phyloP scores from a whole-genome alignment of 2,797 vertebrate species.

The Falco berigora region DNA sequence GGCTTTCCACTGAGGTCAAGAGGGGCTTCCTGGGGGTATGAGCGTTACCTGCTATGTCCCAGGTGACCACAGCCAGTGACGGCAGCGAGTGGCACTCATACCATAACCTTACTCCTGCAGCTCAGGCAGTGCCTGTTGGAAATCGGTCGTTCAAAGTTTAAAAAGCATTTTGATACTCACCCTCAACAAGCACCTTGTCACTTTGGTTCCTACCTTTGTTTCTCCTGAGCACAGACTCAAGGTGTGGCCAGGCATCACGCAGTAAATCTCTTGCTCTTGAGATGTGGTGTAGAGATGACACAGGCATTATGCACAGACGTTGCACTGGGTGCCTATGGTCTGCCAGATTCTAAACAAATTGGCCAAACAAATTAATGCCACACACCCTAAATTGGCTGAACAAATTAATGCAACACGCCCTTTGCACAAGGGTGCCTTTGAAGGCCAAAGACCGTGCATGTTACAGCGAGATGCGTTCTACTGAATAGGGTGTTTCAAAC shows the following conservation, averaged over 20 bases:
- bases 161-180: not conserved
- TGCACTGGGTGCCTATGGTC: not conserved
- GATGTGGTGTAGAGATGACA: conserved; percentile 39
- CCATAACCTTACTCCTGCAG: not conserved
- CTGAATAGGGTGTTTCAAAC: conserved; percentile 13
- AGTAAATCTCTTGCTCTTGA: conserved; percentile 26
- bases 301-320: conserved; percentile 20
- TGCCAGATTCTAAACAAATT: conserved; percentile 67
- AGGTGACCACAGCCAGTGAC: not conserved
- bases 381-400: conserved; percentile 65
- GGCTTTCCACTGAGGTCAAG: not conserved
- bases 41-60: not conserved
- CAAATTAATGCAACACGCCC: conserved; percentile 68
- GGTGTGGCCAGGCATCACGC: not conserved
- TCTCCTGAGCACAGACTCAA: not conserved
- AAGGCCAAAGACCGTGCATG: conserved; percentile 29
- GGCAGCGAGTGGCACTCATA: not conserved
- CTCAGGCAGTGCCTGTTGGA: not conserved
- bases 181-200: not conserved
- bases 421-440: conserved; percentile 45
- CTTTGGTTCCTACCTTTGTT: not conserved
- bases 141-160: not conserved
- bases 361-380: conserved; percentile 65
- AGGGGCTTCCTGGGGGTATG: not conserved
- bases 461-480: conserved; percentile 8